Evolutionary conservation across 1,140 invertebrate genomes (phyloP), one percentile per base, ranked within the genome.

Genomic region (Fopius arisanus): DNA sequence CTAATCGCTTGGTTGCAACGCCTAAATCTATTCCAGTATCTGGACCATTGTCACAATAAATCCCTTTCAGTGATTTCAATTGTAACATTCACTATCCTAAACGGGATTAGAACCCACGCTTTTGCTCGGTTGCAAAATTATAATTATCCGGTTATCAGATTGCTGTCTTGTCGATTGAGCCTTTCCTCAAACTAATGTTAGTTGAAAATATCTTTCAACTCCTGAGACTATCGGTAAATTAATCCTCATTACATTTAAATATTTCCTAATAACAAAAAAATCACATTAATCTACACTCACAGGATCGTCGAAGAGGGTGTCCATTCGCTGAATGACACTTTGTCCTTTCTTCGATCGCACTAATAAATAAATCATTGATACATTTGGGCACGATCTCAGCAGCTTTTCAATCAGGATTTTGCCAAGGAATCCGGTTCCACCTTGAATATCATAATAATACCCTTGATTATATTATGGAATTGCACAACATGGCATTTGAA

Each of bases 401-500:
- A 97, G 83, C 85, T 96, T 96, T 87, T 96, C 95, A 37, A 96
- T 92, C 28, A 96, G 87, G 21, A 93, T 89, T 85, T 93, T 93
- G 12, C 93, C 93, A 72, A 92, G 87, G 83, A 94, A 94, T 70
- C 91, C 91, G 51, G 91, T 92, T 9, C 87, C 88, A 70, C 88
- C 88, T 83, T 74, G 74, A 79, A 76, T 73, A 75, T 69, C 77
- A 76, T 29, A 69, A 7, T 21, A 71, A 51, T 48, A 72, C 31
- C 19, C n/a, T n/a, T n/a, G n/a, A 67, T 59, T 48, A 29, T 16
- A 33, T n/a, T 3, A 65, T 33, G 9, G 54, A 14, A 5, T 19
- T 26, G 12, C 14, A 26, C 54, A 59, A 26, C 10, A 19, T 23
- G 43, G 5, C 19, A 59, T 59, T 59, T 59, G 3, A 12, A 12